Percentiles rank a stretch among this genome's conserved stretches.
These are phyloP conservation scores for Aplochiton taeniatus DNA, from an alignment of 2,797 vertebrate species.

Conservation along the genomic window DNA sequence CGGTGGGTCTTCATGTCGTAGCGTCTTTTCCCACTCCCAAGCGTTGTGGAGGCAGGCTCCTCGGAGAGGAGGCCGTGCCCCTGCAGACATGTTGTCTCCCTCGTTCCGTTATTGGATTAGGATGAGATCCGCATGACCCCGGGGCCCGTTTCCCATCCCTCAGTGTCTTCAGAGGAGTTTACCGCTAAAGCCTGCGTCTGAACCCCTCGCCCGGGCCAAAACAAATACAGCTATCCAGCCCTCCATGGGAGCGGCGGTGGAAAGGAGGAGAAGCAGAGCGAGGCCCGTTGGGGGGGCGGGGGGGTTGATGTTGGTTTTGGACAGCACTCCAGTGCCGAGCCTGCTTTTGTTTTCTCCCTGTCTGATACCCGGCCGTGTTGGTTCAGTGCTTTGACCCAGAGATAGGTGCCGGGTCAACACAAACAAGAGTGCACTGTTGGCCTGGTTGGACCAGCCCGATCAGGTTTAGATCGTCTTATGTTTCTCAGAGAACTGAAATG, in stretches of 20 bases:
- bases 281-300: slow-evolving; percentile 8
- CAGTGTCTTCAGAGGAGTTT: slow-evolving; percentile 27
- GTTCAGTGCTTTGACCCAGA: slow-evolving; percentile 14
- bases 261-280: slow-evolving; percentile 9
- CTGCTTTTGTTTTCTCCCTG: slow-evolving; percentile 34
- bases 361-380: slow-evolving; percentile 18
- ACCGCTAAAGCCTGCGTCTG: slow-evolving; percentile 24
- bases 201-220: slow-evolving; percentile 27
- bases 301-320: slow-evolving; percentile 43
- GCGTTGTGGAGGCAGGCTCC: slow-evolving; percentile 2
- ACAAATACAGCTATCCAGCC: slow-evolving; percentile 26
- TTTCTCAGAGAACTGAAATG: too few species aligned
- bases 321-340: slow-evolving; percentile 14
- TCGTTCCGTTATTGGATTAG: slow-evolving; percentile 24
- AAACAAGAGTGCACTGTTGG: not conserved
- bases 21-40: not conserved
- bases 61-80: slow-evolving; percentile 19
- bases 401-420: slow-evolving; percentile 3
- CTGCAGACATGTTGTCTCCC: slow-evolving; percentile 31
- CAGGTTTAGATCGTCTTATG: too few species aligned
- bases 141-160: slow-evolving; percentile 13
- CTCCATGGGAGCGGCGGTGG: slow-evolving; percentile 21
- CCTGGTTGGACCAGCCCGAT: too few species aligned
- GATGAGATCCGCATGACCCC: slow-evolving; percentile 55
- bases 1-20: not conserved